phyloP scores from a whole-genome alignment of 2,113 vertebrate genomes.

The Alouatta palliata region DNA sequence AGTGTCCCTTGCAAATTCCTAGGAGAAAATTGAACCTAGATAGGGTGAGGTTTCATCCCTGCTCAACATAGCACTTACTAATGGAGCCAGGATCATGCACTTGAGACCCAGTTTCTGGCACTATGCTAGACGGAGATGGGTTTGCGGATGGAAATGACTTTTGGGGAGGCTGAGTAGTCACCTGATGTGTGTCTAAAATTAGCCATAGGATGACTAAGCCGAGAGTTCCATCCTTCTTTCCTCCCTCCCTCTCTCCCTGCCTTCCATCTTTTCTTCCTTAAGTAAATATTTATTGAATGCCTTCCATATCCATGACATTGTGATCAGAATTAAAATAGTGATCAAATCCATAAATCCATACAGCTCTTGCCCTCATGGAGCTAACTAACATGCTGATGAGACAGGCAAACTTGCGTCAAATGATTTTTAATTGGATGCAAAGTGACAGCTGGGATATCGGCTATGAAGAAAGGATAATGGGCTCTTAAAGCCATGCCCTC shows the following conservation, averaged over 20 bases:
- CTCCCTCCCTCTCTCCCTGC: too few relatives aligned
- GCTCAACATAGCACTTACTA: background rate
- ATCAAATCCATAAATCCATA: rapidly evolving
- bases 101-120: background rate
- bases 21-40: background rate
- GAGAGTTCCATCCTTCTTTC: too few relatives aligned
- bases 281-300: background rate
- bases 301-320: background rate
- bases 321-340: background rate
- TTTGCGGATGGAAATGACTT: background rate
- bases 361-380: background rate
- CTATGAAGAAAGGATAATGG: background rate
- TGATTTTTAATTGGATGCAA: background rate
- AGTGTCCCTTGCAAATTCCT: background rate
- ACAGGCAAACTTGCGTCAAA: background rate
- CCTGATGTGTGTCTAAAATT: background rate
- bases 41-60: background rate
- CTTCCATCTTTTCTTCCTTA: background rate
- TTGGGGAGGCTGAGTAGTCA: background rate
- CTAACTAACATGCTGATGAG: background rate
- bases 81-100: background rate
- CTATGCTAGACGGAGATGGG: rapidly evolving
- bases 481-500: background rate
- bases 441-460: too few relatives aligned
- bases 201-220: background rate